phyloP scores from a whole-genome alignment of 2,113 vertebrate species.

The Anas platyrhynchos region DNA sequence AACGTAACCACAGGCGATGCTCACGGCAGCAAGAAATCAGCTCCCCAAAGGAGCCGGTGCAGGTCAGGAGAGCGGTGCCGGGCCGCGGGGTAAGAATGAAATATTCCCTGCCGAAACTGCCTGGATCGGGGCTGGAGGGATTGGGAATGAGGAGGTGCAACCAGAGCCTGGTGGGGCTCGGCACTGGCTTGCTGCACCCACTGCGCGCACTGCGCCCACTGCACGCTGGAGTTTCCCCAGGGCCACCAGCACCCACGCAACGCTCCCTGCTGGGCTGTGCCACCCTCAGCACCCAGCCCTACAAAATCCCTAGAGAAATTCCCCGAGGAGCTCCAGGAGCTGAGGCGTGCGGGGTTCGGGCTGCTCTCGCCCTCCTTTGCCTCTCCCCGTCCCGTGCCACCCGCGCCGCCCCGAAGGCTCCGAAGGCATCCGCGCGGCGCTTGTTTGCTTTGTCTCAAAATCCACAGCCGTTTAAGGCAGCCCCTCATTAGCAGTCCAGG shows the following conservation, averaged over 20 bases:
- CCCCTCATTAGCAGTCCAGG: constrained; percentile 69
- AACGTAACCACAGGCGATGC: fast-evolving
- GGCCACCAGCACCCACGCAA: fast-evolving
- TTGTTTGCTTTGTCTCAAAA: constrained; percentile 67
- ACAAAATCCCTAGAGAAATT: neutral
- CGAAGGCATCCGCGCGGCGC: constrained; percentile 49
- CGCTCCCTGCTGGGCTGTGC: neutral
- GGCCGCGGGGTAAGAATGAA: neutral
- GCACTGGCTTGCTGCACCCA: fast-evolving
- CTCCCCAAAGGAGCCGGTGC: neutral
- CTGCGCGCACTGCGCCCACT: neutral
- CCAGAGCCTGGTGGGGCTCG: neutral
- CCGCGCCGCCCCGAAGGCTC: neutral
- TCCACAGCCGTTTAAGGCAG: constrained; percentile 21
- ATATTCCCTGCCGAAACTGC: neutral
- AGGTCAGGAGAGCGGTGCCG: neutral
- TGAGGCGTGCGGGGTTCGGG: neutral
- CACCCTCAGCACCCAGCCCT: neutral
- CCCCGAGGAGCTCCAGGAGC: neutral
- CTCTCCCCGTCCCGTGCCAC: constrained; percentile 25
- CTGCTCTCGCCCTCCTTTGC: constrained; percentile 40
- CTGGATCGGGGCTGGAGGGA: neutral
- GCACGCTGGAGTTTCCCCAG: neutral
- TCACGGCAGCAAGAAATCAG: neutral
- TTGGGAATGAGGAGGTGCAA: neutral